These are phyloP conservation scores for Lithophane ornitopus DNA, from an alignment of 2,888 invertebrate species.

Conservation along the genomic window DNA sequence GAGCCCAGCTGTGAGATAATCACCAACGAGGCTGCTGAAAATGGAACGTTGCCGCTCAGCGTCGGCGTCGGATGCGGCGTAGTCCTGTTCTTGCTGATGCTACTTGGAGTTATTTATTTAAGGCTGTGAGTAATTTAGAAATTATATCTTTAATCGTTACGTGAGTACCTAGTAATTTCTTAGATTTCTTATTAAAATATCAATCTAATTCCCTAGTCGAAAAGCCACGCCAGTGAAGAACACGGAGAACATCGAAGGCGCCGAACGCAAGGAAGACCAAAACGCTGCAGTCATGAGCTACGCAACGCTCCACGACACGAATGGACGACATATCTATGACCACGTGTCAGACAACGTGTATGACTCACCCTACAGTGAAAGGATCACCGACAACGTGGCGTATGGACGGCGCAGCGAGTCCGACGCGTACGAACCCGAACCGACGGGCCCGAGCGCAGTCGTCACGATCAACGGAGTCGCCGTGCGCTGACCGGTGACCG, in stretches of 20 bases:
- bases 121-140: constrained; percentile 92
- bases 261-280: constrained; percentile 96
- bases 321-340: constrained; percentile 89
- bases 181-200: constrained; percentile 8
- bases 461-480: constrained; percentile 97
- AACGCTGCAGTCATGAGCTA: constrained; percentile 97
- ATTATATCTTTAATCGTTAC: background rate
- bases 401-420: constrained; percentile 87
- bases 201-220: constrained; percentile 88
- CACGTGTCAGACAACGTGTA: constrained; percentile 93
- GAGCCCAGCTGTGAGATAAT: constrained; percentile 95
- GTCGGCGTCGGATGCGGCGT: constrained; percentile 96
- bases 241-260: constrained; percentile 96
- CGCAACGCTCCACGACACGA: constrained; percentile 94
- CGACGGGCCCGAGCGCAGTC: constrained; percentile 90
- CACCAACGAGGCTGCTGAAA: constrained; percentile 93
- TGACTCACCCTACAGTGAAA: constrained; percentile 94
- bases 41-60: constrained; percentile 93
- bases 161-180: background rate
- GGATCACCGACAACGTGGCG: constrained; percentile 84
- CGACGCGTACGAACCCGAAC: constrained; percentile 92
- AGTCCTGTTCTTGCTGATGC: constrained; percentile 94
- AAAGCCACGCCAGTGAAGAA: constrained; percentile 97
- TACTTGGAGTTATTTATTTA: constrained; percentile 95
- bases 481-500: constrained; percentile 91